A percentile compares a stretch with the other conserved stretches of the same genome.
phyloP scores from a whole-genome alignment of 53 echinoderm and acorn worm genomes.

The Astropecten irregularis region DNA sequence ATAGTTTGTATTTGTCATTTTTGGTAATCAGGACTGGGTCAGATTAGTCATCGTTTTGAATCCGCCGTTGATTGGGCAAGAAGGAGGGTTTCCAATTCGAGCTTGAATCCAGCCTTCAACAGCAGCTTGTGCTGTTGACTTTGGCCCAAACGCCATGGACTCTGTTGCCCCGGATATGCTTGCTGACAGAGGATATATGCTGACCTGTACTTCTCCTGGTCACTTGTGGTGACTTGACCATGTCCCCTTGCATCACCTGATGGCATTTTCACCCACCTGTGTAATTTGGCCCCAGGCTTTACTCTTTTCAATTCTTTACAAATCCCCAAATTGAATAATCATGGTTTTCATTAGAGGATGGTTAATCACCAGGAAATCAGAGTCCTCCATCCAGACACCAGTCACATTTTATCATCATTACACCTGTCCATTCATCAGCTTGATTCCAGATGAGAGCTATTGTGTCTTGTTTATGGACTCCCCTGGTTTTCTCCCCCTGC shows the following conservation, averaged over 20 bases:
- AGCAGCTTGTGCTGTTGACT: neutral
- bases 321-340: slow-evolving; percentile 10
- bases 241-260: too few species aligned
- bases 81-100: neutral
- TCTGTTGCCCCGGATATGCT: too few species aligned
- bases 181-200: too few species aligned
- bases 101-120: neutral
- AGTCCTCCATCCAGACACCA: too few species aligned
- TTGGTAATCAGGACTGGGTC: neutral
- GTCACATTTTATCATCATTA: slow-evolving; percentile 14
- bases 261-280: neutral
- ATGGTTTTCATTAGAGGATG: neutral
- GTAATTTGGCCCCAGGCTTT: neutral
- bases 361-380: slow-evolving; percentile 4
- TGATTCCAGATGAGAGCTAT: slow-evolving; percentile 3
- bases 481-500: neutral
- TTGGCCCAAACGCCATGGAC: neutral
- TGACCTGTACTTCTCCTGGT: too few species aligned
- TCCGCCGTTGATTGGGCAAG: neutral
- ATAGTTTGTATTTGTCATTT: neutral
- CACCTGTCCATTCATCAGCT: neutral
- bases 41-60: neutral
- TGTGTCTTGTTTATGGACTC: neutral
- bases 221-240: too few species aligned
- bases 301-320: neutral